Base-by-base conservation (phyloP, 2,113 vertebrate species). In the Chauna torquata region DNA sequence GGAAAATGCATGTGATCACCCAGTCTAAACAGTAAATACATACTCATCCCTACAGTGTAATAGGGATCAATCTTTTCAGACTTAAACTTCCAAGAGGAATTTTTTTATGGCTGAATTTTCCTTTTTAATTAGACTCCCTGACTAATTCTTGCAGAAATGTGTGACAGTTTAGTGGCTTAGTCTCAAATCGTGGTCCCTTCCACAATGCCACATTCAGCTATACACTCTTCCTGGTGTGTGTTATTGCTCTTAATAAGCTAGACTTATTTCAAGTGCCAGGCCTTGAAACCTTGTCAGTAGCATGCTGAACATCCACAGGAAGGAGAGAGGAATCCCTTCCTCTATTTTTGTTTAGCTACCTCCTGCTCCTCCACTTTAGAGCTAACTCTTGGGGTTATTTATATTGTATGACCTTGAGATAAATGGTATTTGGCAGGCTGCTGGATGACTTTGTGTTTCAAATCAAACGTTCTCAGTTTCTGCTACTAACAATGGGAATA, bases 341-440 rank as follows among this genome's bases (percentile, higher is more conserved):
- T 79, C 38, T 91, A 11, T 54, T 87, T 91, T 77, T 87, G 52
- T 80, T 91, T 52, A 88, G 86, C 47, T 85, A 50, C 65, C 86
- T 95, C 86, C 80, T 42, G 58, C 62, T 80, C 32, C 54, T 27
- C 69, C 1, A 2, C 83, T 92, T 94, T 45, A 70, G 45, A 92
- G 70, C 49, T 79, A 91, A 92, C 81, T 42, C 81, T 62, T 82
- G 74, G 57, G 59, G 83, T 87, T 96, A 89, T 95, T 95, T 96
- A 89, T 40, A 34, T 50, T 94, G 70, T 3, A 5, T 76, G 96
- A 92, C 94, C 91, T 91, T 62, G 86, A 95, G 86, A 91, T 80
- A 94, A 87, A 95, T 77, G 86, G 75, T 71, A 81, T 68, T 85
- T 96, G 91, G 94, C 89, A 95, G 87, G 55, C 89, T 3, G 47